A percentile compares a stretch with the other conserved stretches of the same genome.
Conservation (phyloP, 1,140 invertebrate species). For the Eumaeus atala region DNA sequence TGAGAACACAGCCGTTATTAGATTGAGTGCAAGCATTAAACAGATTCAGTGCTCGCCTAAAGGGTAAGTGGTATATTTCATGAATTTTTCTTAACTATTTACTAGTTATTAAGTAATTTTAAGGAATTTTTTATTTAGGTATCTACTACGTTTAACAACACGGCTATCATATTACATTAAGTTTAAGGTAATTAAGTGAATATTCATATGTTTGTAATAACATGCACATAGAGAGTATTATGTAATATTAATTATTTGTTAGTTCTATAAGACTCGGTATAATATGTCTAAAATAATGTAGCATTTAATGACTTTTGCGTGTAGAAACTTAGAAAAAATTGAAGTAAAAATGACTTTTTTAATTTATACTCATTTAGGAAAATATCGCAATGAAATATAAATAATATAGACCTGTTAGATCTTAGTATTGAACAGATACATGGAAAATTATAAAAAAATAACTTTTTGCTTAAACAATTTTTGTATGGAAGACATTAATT, state of each 20-base stretch:
- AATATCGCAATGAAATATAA: constrained; percentile 9
- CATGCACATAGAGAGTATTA: constrained; percentile 29
- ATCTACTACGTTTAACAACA: constrained; percentile 19
- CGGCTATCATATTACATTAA: constrained; percentile 31
- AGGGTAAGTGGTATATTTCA: constrained; percentile 26
- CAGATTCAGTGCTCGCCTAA: constrained; percentile 25
- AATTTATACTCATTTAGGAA: constrained; percentile 4
- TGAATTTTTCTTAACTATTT: constrained; percentile 27
- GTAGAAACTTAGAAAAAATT: constrained; percentile 8
- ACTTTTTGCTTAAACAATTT: constrained; percentile 34
- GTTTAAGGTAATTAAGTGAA: constrained; percentile 30
- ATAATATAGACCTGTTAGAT: constrained; percentile 31
- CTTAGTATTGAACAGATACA: constrained; percentile 55
- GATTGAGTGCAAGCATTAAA: constrained; percentile 25
- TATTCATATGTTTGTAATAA: constrained; percentile 29
- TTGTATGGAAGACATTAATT: constrained; percentile 67
- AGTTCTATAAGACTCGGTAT: neutral
- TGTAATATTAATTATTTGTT: constrained; percentile 3
- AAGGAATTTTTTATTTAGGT: constrained; percentile 14
- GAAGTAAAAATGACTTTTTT: constrained; percentile 6
- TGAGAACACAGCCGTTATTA: constrained; percentile 12
- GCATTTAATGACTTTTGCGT: neutral
- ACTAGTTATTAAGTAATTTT: constrained; percentile 15
- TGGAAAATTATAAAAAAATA: constrained; percentile 48
- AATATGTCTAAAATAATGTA: constrained; percentile 14